These are phyloP conservation scores for Leptinotarsa juncta DNA, from an alignment of 2,888 invertebrate species.

Conservation along the genomic window DNA sequence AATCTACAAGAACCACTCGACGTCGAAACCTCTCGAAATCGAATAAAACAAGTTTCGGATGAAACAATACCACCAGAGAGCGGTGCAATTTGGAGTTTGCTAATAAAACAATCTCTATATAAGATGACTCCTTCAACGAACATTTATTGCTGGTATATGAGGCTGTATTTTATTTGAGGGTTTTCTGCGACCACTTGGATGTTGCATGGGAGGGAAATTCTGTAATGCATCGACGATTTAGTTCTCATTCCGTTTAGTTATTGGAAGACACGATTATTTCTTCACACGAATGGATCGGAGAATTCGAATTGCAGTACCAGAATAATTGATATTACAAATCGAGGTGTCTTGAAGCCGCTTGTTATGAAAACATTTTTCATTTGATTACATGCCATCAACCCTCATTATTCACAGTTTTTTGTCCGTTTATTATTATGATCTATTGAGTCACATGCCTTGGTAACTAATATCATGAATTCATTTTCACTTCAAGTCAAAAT, in stretches of 20 bases:
- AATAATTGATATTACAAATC: too few species aligned
- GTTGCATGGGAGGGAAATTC: neutral
- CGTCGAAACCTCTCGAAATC: neutral
- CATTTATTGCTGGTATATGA: neutral
- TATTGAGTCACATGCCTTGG: too few species aligned
- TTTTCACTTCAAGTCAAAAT: too few species aligned
- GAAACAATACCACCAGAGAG: neutral
- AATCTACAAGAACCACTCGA: neutral
- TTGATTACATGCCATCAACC: too few species aligned
- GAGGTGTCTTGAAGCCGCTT: too few species aligned
- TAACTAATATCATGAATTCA: too few species aligned
- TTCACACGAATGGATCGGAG: neutral
- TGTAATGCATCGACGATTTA: neutral
- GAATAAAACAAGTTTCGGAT: conserved; percentile 1
- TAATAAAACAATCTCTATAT: conserved; percentile 13
- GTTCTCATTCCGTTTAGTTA: neutral
- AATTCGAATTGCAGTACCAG: neutral
- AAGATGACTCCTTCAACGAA: neutral
- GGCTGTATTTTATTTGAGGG: neutral
- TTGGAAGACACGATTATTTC: neutral
- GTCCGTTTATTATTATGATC: too few species aligned
- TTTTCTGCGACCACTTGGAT: neutral
- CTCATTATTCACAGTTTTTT: too few species aligned
- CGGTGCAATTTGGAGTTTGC: neutral
- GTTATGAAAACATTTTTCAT: too few species aligned